These are phyloP conservation scores for Halictus ligatus DNA, from an alignment of 2,888 invertebrate genomes.

Conservation along the genomic window DNA sequence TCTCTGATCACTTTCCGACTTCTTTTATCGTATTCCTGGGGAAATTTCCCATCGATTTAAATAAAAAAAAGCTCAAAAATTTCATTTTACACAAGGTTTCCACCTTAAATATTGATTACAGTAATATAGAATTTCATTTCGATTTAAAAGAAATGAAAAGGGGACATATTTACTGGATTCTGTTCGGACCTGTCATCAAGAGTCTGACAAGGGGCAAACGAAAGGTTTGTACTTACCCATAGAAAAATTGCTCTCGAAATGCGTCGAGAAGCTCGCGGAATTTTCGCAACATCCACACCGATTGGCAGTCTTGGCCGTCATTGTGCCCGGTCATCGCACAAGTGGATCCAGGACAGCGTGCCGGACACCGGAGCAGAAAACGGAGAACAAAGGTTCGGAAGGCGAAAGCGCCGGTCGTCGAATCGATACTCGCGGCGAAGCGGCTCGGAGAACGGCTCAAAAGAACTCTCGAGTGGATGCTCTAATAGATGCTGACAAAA, in stretches of 20 bases:
- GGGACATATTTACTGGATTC: no score
- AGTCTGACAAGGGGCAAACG: not conserved
- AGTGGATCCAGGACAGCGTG: not conserved
- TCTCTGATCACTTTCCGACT: no score
- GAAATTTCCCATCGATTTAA: no score
- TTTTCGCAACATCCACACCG: not conserved
- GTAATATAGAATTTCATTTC: no score
- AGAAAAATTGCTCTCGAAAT: not conserved
- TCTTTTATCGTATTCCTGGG: no score
- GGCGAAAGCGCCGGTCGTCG: not conserved
- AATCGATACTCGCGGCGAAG: slow-evolving; percentile 1
- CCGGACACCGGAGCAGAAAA: not conserved
- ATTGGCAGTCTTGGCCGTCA: not conserved
- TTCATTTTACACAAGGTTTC: no score
- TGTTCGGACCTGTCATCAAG: no score
- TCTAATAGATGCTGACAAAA: slow-evolving; percentile 14
- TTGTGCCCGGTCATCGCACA: not conserved
- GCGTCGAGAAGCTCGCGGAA: no score
- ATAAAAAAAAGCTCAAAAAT: no score
- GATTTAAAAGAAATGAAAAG: no score
- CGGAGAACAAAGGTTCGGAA: not conserved
- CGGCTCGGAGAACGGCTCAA: slow-evolving; percentile 3
- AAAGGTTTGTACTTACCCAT: no score
- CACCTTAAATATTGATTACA: no score
- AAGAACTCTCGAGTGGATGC: slow-evolving; percentile 5